Percentiles rank a stretch among this genome's conserved stretches.
phyloP scores from a whole-genome alignment of 2,797 vertebrate species.

The Zenarchopterus dispar region DNA sequence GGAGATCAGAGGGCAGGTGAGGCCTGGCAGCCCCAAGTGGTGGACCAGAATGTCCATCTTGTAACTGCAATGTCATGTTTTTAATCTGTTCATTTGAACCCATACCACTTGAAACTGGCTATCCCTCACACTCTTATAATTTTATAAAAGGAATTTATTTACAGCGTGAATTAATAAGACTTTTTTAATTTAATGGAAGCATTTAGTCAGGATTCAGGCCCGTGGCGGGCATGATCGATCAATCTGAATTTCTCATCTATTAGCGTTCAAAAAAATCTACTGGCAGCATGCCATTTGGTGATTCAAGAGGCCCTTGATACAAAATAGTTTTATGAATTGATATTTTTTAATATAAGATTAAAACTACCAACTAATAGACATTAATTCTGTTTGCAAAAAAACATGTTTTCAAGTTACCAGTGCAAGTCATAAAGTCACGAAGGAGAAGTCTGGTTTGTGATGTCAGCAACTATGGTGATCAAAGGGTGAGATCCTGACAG shows the following conservation, averaged over 20 bases:
- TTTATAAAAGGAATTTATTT: neutral
- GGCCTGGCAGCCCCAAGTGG: neutral
- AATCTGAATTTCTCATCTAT: too few species aligned
- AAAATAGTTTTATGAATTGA: neutral
- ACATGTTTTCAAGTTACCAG: constrained; percentile 27
- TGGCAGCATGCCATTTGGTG: too few species aligned
- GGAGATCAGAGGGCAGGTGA: constrained; percentile 24
- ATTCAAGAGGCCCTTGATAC: too few species aligned
- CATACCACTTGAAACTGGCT: neutral
- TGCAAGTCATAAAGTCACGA: constrained; percentile 30
- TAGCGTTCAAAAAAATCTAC: too few species aligned
- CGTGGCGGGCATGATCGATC: too few species aligned
- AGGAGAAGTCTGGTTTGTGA: constrained; percentile 26
- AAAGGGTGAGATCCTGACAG: constrained; percentile 61
- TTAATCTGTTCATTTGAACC: too few species aligned
- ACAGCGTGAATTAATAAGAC: too few species aligned
- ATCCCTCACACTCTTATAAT: neutral
- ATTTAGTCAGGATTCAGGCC: too few species aligned
- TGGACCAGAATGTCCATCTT: neutral
- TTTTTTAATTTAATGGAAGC: too few species aligned
- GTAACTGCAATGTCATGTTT: neutral
- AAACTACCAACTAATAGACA: constrained; percentile 20
- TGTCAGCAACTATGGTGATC: constrained; percentile 55
- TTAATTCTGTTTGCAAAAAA: constrained; percentile 11
- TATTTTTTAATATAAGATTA: neutral